Conservation (phyloP, 2,113 vertebrate genomes). For the Vanacampus margaritifer region DNA sequence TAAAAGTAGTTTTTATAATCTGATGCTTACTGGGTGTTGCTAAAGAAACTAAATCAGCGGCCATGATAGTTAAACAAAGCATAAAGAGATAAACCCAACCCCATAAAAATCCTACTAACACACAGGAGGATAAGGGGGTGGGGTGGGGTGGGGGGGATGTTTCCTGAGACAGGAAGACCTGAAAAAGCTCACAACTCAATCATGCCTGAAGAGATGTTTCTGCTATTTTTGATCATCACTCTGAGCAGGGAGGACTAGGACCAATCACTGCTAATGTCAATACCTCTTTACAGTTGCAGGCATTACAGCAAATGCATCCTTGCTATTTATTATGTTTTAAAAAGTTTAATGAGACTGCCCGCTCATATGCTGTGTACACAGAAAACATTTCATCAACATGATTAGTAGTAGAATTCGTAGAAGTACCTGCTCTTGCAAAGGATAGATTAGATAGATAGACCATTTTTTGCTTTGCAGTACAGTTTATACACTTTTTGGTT, state of each 20-base stretch:
- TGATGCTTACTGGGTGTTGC: conserved; percentile 8
- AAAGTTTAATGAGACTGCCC: conserved; percentile 3
- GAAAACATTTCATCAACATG: conserved; percentile 17
- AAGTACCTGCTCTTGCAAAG: conserved; percentile 36
- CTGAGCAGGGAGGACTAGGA: conserved; percentile 43
- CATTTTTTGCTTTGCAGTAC: conserved; percentile 13
- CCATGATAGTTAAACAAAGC: conserved; percentile 16
- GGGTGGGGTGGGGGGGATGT: conserved; percentile 45
- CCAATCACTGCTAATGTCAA: conserved; percentile 33
- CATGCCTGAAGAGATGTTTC: conserved; percentile 59
- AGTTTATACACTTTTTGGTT: conserved; percentile 42
- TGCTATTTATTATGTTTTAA: neutral
- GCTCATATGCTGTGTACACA: neutral
- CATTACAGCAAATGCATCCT: conserved; percentile 1
- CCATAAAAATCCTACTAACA: conserved; percentile 45
- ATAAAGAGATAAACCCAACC: conserved; percentile 26
- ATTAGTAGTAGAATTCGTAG: no score
- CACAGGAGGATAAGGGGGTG: conserved; percentile 32
- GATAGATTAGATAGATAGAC: conserved; percentile 12
- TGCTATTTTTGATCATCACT: conserved; percentile 64
- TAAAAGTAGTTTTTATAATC: neutral
- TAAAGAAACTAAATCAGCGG: conserved; percentile 7
- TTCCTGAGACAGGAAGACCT: conserved; percentile 76
- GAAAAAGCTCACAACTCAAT: conserved; percentile 69
- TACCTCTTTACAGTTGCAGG: neutral